Conservation (phyloP, 2,113 vertebrate genomes). For the Leptosomus discolor region DNA sequence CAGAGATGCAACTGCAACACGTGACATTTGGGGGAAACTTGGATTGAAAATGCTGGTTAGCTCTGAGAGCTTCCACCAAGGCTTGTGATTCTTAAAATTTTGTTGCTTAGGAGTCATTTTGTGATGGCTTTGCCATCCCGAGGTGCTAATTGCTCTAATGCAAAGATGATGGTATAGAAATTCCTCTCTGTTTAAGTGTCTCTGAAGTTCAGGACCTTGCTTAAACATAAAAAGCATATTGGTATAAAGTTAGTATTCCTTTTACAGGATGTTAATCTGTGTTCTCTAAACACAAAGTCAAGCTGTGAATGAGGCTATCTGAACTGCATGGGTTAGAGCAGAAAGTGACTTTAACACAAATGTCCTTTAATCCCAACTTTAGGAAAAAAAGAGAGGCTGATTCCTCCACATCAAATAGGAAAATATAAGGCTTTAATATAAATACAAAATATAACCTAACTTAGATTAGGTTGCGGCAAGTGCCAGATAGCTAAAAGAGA, state of each 20-base stretch:
- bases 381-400: background rate
- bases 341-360: background rate
- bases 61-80: background rate
- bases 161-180: background rate
- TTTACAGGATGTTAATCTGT: background rate
- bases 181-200: background rate
- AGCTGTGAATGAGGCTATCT: background rate
- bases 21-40: rapidly evolving
- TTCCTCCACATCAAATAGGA: background rate
- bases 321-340: background rate
- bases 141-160: background rate
- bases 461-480: background rate
- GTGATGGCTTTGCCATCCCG: background rate
- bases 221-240: background rate
- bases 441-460: background rate
- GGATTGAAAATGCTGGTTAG: background rate
- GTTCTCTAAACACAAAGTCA: background rate
- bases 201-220: background rate
- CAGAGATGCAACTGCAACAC: background rate
- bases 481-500: background rate
- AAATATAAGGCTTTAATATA: background rate
- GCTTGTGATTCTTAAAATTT: background rate
- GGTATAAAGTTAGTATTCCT: background rate
- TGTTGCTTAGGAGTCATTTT: background rate
- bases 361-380: background rate